These are phyloP conservation scores for Epistrophella euchroma DNA, from an alignment of 2,888 invertebrate genomes.

Conservation along the genomic window DNA sequence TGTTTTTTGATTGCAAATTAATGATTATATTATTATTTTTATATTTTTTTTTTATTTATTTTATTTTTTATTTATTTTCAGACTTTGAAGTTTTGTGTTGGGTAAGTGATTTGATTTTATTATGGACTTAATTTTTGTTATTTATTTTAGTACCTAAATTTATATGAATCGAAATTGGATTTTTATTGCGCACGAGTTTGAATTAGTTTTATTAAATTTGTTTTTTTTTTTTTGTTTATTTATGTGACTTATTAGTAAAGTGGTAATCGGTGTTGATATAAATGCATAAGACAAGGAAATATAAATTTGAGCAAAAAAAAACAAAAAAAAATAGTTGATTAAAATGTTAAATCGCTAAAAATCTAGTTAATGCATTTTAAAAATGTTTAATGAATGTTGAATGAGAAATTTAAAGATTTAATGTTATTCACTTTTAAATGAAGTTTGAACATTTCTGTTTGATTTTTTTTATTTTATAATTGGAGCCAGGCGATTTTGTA, in stretches of 20 bases:
- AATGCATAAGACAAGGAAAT: constrained; percentile 5
- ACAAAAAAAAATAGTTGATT: background rate
- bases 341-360: constrained; percentile 15
- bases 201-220: constrained; percentile 4
- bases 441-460: background rate
- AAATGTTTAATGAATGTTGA: background rate
- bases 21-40: constrained; percentile 71
- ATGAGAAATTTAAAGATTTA: background rate
- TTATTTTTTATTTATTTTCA: constrained; percentile 51
- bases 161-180: constrained; percentile 15
- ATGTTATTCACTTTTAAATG: background rate
- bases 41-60: constrained; percentile 58
- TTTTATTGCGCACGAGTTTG: constrained; percentile 30
- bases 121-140: constrained; percentile 4
- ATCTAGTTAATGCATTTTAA: constrained; percentile 7
- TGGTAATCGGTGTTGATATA: background rate
- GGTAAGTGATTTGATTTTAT: constrained; percentile 57
- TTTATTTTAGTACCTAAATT: background rate
- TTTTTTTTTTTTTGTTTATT: background rate
- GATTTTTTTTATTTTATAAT: background rate
- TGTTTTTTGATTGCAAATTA: constrained; percentile 76
- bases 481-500: background rate
- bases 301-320: background rate
- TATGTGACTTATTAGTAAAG: constrained; percentile 2
- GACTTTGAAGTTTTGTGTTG: constrained; percentile 54